These are phyloP conservation scores for Caranx melampygus DNA, from an alignment of 2,113 vertebrate species.

Conservation along the genomic window DNA sequence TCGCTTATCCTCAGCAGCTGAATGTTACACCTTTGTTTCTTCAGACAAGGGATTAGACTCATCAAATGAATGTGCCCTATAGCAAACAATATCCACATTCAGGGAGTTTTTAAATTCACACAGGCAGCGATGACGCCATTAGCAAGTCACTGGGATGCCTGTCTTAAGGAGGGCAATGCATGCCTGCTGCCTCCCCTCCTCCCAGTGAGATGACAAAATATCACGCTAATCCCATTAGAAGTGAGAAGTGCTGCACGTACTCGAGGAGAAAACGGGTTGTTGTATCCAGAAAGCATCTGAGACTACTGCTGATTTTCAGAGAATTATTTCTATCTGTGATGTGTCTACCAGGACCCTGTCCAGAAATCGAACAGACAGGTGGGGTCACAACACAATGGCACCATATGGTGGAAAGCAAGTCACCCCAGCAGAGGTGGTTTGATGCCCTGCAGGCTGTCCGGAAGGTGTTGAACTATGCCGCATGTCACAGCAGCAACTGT, in stretches of 20 bases:
- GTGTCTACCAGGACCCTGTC: not conserved
- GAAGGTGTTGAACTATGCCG: conserved; percentile 58
- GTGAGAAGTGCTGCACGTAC: conserved; percentile 35
- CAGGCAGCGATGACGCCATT: conserved; percentile 49
- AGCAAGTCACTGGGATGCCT: conserved; percentile 39
- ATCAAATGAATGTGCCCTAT: conserved; percentile 52
- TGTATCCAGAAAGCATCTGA: not conserved
- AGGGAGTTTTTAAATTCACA: conserved; percentile 51
- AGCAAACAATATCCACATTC: conserved; percentile 61
- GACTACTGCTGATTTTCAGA: not conserved
- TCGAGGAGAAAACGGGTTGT: conserved; percentile 3
- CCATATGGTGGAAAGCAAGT: conserved; percentile 53
- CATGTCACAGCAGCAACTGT: conserved; percentile 57
- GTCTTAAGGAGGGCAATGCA: conserved; percentile 30
- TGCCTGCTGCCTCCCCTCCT: conserved; percentile 22
- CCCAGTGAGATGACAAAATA: conserved; percentile 54
- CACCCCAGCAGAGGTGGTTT: conserved; percentile 44
- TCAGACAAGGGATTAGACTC: conserved; percentile 68
- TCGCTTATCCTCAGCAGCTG: conserved; percentile 51
- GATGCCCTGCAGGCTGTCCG: conserved; percentile 61
- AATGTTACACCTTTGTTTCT: conserved; percentile 70
- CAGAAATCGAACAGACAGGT: conserved; percentile 48
- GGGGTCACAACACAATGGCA: conserved; percentile 38
- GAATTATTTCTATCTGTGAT: conserved; percentile 1
- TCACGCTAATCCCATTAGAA: conserved; percentile 60